These are phyloP conservation scores for Choristoneura rosaceana DNA, from an alignment of 2,888 invertebrate genomes.

Conservation along the genomic window DNA sequence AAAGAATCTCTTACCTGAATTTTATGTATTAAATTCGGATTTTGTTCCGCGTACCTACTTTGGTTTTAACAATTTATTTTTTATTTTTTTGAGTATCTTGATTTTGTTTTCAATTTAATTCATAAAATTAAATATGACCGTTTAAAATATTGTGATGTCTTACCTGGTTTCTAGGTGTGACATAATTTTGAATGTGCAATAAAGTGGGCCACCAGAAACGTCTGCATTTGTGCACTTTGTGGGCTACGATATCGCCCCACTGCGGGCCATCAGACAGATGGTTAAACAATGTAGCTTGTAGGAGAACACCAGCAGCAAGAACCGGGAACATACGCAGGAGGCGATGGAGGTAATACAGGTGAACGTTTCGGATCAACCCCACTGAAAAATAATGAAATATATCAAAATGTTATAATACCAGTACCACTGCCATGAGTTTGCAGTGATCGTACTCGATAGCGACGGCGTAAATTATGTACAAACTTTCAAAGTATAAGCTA, in stretches of 20 bases:
- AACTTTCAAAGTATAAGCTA: too few species aligned
- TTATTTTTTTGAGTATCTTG: too few species aligned
- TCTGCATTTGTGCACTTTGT: conserved; percentile 51
- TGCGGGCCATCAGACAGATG: conserved; percentile 65
- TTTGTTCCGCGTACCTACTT: too few species aligned
- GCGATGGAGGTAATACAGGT: conserved; percentile 70
- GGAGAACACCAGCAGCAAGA: conserved; percentile 59
- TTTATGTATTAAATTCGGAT: too few species aligned
- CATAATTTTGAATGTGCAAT: conserved; percentile 54
- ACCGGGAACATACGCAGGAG: conserved; percentile 69
- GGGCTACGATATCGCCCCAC: conserved; percentile 52
- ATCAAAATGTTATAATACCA: not conserved
- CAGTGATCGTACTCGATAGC: too few species aligned
- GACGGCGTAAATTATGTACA: too few species aligned
- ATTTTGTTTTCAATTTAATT: too few species aligned
- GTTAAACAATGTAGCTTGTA: conserved; percentile 64
- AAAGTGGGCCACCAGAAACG: conserved; percentile 57
- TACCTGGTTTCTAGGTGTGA: conserved; percentile 44
- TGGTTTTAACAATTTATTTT: too few species aligned
- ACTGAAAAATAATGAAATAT: conserved; percentile 54
- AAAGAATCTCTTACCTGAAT: conserved; percentile 41
- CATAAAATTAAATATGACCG: too few species aligned
- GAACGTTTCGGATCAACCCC: conserved; percentile 62
- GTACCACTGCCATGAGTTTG: too few species aligned
- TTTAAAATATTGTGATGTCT: too few species aligned